phyloP scores from a whole-genome alignment of 2,888 invertebrate genomes.

The Temnothorax unifasciatus region DNA sequence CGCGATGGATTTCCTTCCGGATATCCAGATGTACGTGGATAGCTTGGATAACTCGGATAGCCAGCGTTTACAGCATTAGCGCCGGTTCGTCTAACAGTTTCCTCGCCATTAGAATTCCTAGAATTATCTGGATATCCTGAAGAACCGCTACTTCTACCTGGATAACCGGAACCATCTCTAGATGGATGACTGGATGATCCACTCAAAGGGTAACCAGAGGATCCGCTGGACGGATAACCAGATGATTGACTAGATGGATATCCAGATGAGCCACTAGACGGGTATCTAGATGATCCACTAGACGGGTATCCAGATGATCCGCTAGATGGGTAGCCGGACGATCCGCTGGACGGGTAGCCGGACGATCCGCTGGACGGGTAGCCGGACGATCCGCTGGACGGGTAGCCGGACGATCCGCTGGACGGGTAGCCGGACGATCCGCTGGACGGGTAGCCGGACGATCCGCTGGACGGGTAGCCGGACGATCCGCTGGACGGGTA shows the following conservation, averaged over 20 bases:
- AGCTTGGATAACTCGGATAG: constrained; percentile 58
- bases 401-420: constrained; percentile 50
- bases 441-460: constrained; percentile 50
- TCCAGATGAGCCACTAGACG: neutral
- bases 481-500: constrained; percentile 63
- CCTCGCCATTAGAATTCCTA: constrained; percentile 58
- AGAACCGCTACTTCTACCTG: neutral
- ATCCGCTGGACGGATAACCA: constrained; percentile 40
- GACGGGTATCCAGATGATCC: constrained; percentile 58
- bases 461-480: constrained; percentile 58
- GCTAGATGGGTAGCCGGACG: neutral
- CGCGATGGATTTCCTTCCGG: constrained; percentile 41
- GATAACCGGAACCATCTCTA: constrained; percentile 53
- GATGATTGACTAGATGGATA: constrained; percentile 29
- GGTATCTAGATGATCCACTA: neutral
- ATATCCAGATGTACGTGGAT: constrained; percentile 39
- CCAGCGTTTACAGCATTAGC: constrained; percentile 74
- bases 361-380: too few relatives aligned
- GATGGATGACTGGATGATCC: constrained; percentile 66
- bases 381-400: neutral
- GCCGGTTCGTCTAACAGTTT: constrained; percentile 63
- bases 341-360: neutral
- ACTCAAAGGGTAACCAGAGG: constrained; percentile 52
- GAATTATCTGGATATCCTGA: constrained; percentile 44
- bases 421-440: constrained; percentile 52